Percentiles rank a stretch among this genome's conserved stretches.
Evolutionary conservation across 2,797 vertebrate genomes (phyloP).

Genomic region (Sparidentex hasta): DNA sequence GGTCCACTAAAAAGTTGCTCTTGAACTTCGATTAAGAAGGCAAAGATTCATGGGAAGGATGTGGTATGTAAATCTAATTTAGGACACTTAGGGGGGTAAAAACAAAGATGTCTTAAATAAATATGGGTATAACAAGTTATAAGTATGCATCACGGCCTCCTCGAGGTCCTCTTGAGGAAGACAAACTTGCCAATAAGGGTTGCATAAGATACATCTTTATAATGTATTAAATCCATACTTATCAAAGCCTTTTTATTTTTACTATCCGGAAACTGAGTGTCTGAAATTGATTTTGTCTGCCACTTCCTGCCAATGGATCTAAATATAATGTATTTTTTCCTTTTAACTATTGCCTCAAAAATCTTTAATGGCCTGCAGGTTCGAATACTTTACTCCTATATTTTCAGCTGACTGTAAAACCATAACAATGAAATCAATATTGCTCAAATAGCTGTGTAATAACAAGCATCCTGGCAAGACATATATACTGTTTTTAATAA

Average conservation of each 20-base stretch:
- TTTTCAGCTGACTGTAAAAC: constrained; percentile 22
- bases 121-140: not conserved
- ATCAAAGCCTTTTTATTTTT: constrained; percentile 45
- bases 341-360: constrained; percentile 1
- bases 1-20: not conserved
- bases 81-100: not conserved
- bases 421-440: constrained; percentile 11
- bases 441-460: not conserved
- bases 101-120: constrained; percentile 5
- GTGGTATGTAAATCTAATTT: constrained; percentile 18
- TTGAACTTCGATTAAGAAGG: not conserved
- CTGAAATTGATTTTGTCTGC: constrained; percentile 46
- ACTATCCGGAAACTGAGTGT: not conserved
- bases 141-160: constrained; percentile 8
- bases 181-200: not conserved
- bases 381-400: not conserved
- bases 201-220: constrained; percentile 35
- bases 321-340: not conserved
- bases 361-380: not conserved
- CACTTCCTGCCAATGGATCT: not conserved
- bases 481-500: not conserved
- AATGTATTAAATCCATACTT: constrained; percentile 47
- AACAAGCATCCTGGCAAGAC: not conserved
- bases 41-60: not conserved
- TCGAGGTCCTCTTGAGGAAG: constrained; percentile 20